Base-by-base conservation (phyloP, 2,797 vertebrate species). In the Enteromius thamalakanensis region DNA sequence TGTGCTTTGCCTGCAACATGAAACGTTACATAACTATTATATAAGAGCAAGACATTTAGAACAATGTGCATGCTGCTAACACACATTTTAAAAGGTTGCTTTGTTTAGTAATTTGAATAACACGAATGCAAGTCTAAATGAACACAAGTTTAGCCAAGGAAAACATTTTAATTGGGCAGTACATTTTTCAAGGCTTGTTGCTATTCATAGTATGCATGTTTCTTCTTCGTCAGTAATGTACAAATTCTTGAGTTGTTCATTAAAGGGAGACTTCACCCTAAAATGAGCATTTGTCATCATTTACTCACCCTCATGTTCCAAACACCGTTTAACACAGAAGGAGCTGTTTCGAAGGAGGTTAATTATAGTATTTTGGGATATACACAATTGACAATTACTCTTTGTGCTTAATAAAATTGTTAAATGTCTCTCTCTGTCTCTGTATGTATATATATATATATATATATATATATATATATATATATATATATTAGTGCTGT, bases 111-210 rank as follows among this genome's bases (percentile, higher is more conserved):
- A 58, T 76, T 76, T 76, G 12, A 76, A 40, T 40, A 75, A 75
- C 71, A 55, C n/a, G 71, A 75, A 55, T 3, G 26, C 70, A 51
- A 23, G 34, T 62, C 32, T 29, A 76, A 76, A 62, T 62, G 15
- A 76, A 76, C 21, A 75, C 34, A 45, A 29, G 37, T 45, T 62
- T 45, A 76, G 17, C 55, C 55, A 76, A 76, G 55, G 75, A 76
- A 62, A 62, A 29, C 3, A 17, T 34, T 71, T 80, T 69, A 55
- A 69, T 80, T 80, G 79, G 67, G 23, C 15, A 60, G 32, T 45
- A 26, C 17, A 68, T 55, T 68, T 55, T 79, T 68, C 32, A 75
- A 69, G 26, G 77, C 64, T 69, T 79, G 21, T 49, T 79, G 64
- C 65, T 79, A 79, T 79, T 79, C 45, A 78, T 64, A 45, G 40